These are phyloP conservation scores for Tetraneura akinire DNA, from an alignment of 1,140 invertebrate genomes.

Conservation along the genomic window DNA sequence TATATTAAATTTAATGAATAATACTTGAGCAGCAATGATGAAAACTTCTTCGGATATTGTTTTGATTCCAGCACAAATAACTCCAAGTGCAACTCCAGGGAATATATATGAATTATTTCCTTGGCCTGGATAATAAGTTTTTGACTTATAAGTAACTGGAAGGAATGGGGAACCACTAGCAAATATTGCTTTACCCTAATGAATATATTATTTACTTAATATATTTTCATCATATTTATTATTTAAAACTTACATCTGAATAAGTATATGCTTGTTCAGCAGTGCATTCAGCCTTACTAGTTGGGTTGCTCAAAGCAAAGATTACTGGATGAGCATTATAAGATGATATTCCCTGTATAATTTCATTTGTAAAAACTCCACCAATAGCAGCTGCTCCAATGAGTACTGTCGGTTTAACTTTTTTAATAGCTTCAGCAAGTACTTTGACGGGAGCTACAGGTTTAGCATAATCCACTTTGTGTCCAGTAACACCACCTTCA, in stretches of 20 bases:
- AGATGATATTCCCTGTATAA: conserved; percentile 79
- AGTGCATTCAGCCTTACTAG: conserved; percentile 95
- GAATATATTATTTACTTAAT: conserved; percentile 30
- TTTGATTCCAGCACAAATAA: conserved; percentile 78
- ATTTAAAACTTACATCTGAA: conserved; percentile 69
- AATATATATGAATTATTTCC: conserved; percentile 98
- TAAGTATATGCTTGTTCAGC: conserved; percentile 86
- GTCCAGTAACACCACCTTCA: conserved; percentile 71
- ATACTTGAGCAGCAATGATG: conserved; percentile 80
- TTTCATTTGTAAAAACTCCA: conserved; percentile 82
- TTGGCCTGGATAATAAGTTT: conserved; percentile 82
- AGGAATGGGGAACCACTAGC: conserved; percentile 91
- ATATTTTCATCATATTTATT: background rate
- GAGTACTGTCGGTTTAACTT: conserved; percentile 79
- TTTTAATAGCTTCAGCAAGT: conserved; percentile 75
- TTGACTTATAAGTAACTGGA: conserved; percentile 76
- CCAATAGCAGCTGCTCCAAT: conserved; percentile 83
- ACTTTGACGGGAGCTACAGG: conserved; percentile 69
- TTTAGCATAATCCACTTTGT: conserved; percentile 78
- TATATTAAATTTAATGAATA: conserved; percentile 5
- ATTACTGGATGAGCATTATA: conserved; percentile 81
- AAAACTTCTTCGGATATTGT: conserved; percentile 88
- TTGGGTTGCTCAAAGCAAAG: conserved; percentile 96
- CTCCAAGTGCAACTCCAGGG: conserved; percentile 87
- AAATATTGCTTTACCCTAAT: conserved; percentile 80